phyloP scores from a whole-genome alignment of 1,140 invertebrate species.

The Brachionus koreanus region DNA sequence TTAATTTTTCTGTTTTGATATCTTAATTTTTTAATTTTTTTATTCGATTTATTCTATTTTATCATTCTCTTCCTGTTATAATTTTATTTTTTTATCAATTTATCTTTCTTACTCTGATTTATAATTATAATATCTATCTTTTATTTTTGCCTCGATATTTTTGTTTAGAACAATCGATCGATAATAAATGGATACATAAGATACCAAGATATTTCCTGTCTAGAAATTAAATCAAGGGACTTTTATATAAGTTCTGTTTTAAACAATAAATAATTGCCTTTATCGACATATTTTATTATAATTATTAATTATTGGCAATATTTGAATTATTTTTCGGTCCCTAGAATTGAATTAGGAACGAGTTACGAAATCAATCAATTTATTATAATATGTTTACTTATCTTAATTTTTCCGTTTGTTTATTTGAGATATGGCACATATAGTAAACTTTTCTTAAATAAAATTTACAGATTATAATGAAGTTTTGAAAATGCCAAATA shows the following conservation, averaged over 20 bases:
- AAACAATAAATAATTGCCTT: too few relatives aligned
- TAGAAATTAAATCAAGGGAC: too few relatives aligned
- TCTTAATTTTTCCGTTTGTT: not conserved
- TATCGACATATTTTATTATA: not conserved
- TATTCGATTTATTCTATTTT: too few relatives aligned
- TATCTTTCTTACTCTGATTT: not conserved
- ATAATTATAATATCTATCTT: not conserved
- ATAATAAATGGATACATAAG: too few relatives aligned
- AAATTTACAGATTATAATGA: not conserved
- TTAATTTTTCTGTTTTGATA: too few relatives aligned
- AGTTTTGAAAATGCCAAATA: not conserved
- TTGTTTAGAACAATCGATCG: too few relatives aligned
- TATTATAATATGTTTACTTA: conserved; percentile 8
- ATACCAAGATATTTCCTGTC: too few relatives aligned
- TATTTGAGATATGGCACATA: not conserved
- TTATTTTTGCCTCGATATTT: too few relatives aligned
- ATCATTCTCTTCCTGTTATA: too few relatives aligned
- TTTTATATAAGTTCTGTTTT: too few relatives aligned
- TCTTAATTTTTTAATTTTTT: too few relatives aligned
- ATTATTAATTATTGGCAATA: not conserved
- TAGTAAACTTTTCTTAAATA: not conserved
- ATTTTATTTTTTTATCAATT: not conserved
- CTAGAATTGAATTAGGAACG: not conserved
- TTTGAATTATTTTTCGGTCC: not conserved
- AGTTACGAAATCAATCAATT: not conserved